phyloP scores from a whole-genome alignment of 2,113 vertebrate genomes.

The Colaptes auratus region DNA sequence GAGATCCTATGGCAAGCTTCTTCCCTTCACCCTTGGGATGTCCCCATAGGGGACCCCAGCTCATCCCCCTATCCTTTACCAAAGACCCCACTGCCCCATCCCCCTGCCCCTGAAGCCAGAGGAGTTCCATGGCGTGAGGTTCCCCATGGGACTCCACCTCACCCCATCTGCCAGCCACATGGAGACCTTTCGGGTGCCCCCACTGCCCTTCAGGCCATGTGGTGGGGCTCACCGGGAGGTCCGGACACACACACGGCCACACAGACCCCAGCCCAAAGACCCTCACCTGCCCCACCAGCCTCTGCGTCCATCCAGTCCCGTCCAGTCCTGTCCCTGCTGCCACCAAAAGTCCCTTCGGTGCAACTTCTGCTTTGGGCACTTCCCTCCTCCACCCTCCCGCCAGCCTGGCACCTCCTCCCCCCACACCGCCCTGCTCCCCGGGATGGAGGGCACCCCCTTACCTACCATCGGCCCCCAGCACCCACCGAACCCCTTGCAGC shows the following conservation, averaged over 20 bases:
- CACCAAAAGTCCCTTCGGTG: neutral
- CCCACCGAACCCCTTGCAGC: neutral
- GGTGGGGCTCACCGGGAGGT: rapidly evolving
- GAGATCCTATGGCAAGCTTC: neutral
- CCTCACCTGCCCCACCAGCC: neutral
- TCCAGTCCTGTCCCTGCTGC: rapidly evolving
- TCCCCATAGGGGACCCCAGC: neutral
- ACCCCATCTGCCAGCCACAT: rapidly evolving
- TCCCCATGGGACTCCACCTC: neutral
- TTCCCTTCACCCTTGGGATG: neutral
- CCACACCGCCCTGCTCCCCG: rapidly evolving
- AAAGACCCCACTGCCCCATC: neutral
- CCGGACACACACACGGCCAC: rapidly evolving
- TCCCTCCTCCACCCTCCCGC: neutral
- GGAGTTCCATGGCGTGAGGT: rapidly evolving
- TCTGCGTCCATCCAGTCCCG: rapidly evolving
- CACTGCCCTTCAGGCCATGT: rapidly evolving
- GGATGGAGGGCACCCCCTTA: neutral
- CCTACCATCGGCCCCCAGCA: neutral
- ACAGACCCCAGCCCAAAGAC: neutral
- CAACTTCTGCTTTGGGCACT: constrained; percentile 45
- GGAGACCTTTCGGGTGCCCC: rapidly evolving
- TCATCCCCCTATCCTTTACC: neutral
- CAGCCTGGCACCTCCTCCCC: neutral
- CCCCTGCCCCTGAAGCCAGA: neutral